Evolutionary conservation across 2,888 invertebrate genomes (phyloP).

Genomic region (Diaprepes abbreviatus): DNA sequence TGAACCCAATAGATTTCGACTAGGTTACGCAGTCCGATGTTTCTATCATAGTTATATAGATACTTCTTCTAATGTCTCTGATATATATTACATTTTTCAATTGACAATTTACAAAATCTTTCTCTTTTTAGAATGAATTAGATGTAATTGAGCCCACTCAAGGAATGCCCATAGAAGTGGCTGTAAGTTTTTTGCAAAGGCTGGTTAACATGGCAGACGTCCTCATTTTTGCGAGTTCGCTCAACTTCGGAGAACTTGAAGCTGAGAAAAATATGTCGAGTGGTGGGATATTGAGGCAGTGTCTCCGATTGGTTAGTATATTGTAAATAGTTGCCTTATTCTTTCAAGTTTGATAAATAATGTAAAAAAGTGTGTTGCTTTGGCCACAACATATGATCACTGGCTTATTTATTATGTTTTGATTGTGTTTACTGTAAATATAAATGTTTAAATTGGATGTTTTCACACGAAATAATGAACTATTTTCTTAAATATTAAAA

Average conservation of each 20-base stretch:
- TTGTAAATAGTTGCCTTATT: background rate
- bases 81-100: too few species aligned
- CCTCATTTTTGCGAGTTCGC: conserved; percentile 96
- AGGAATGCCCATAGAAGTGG: conserved; percentile 98
- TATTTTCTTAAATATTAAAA: too few species aligned
- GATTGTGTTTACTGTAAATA: conserved; percentile 1
- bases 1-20: too few species aligned
- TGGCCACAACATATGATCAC: conserved; percentile 7
- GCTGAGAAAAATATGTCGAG: conserved; percentile 99
- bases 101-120: too few species aligned
- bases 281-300: conserved; percentile 98
- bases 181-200: conserved; percentile 97
- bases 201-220: conserved; percentile 99
- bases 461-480: background rate
- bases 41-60: too few species aligned
- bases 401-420: background rate
- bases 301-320: conserved; percentile 86
- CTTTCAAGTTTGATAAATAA: background rate
- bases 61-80: too few species aligned
- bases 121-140: conserved; percentile 86
- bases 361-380: conserved; percentile 16
- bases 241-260: conserved; percentile 97
- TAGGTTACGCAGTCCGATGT: too few species aligned
- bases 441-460: background rate
- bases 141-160: conserved; percentile 99